Conservation (phyloP, 2,113 vertebrate genomes). For the Osmerus mordax region DNA sequence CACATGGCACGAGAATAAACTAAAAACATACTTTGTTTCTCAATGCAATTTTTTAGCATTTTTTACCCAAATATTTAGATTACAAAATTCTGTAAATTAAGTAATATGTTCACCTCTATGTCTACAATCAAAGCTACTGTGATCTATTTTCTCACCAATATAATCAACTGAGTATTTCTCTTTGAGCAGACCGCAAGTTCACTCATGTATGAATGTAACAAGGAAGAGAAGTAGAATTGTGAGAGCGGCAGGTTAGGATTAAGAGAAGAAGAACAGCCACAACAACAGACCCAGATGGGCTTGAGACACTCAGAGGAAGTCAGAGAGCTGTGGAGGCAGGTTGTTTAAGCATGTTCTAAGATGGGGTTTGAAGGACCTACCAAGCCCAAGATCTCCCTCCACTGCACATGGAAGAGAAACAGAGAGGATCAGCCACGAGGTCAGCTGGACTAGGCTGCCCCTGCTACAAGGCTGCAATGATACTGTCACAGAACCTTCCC, state of each 20-base stretch:
- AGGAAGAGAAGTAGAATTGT: not conserved
- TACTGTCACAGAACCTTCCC: too few species aligned
- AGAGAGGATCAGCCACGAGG: constrained; percentile 55
- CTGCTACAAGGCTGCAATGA: too few species aligned
- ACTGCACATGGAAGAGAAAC: constrained; percentile 86
- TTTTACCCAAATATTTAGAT: not conserved
- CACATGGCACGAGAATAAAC: too few species aligned
- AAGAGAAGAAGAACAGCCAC: constrained; percentile 48
- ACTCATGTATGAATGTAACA: constrained; percentile 6
- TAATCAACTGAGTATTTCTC: not conserved
- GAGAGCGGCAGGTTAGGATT: constrained; percentile 28
- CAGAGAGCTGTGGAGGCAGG: constrained; percentile 24
- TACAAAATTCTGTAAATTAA: not conserved
- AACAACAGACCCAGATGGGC: not conserved
- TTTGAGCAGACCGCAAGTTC: not conserved
- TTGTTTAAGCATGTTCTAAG: constrained; percentile 25
- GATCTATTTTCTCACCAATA: not conserved
- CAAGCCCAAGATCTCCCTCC: constrained; percentile 95
- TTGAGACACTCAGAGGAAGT: constrained; percentile 15
- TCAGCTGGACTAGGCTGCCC: too few species aligned
- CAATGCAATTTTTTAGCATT: not conserved
- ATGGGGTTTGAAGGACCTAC: constrained; percentile 77
- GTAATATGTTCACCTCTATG: not conserved
- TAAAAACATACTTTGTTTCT: not conserved
- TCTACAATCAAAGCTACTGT: not conserved